These are phyloP conservation scores for Montifringilla adamsi DNA, from an alignment of 2,113 vertebrate species.

Conservation along the genomic window DNA sequence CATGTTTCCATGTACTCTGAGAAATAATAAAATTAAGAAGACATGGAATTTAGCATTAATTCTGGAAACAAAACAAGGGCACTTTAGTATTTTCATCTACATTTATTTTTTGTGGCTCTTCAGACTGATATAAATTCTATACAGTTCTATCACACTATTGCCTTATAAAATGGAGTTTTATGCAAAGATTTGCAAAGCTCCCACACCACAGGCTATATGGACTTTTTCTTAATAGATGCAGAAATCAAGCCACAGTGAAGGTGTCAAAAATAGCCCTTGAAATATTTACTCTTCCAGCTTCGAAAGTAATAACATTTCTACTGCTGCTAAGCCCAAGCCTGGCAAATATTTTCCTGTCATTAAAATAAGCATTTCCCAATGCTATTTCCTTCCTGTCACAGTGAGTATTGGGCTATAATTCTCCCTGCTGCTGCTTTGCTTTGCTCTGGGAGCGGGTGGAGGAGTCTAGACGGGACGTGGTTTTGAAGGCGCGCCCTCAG, in stretches of 20 bases:
- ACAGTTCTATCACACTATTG: background rate
- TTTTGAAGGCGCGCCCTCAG: rapidly evolving
- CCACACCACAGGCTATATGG: background rate
- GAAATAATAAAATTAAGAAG: background rate
- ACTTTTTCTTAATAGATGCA: slow-evolving; percentile 31
- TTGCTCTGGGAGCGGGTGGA: background rate
- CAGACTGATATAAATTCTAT: background rate
- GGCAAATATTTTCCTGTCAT: slow-evolving; percentile 61
- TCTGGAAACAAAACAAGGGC: background rate
- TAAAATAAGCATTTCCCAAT: slow-evolving; percentile 58
- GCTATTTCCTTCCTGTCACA: slow-evolving; percentile 55
- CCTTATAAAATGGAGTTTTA: background rate
- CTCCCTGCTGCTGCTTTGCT: slow-evolving; percentile 15
- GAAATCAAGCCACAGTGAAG: slow-evolving; percentile 48
- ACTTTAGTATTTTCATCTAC: background rate
- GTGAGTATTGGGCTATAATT: slow-evolving; percentile 41
- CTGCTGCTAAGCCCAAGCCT: slow-evolving; percentile 25
- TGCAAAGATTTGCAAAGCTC: slow-evolving; percentile 35
- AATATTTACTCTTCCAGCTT: slow-evolving; percentile 50
- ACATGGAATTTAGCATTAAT: background rate
- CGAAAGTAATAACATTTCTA: slow-evolving; percentile 55
- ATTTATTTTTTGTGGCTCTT: background rate
- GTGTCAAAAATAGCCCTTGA: slow-evolving; percentile 55
- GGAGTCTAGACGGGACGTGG: background rate
- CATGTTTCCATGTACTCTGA: background rate